Conservation (phyloP, 2,888 invertebrate species). For the Lepidonotus clava region DNA sequence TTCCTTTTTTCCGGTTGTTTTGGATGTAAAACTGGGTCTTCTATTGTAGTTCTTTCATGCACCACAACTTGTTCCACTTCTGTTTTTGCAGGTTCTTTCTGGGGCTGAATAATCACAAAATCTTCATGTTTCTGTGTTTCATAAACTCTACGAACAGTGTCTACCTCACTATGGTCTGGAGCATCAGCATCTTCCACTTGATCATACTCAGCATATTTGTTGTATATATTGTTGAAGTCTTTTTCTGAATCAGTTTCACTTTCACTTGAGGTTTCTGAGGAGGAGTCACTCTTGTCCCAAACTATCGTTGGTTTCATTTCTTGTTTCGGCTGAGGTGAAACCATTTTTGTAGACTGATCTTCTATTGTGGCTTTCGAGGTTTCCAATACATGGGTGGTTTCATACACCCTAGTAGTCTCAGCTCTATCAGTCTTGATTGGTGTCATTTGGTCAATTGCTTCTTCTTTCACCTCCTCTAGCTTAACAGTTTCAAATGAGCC, state of each 20-base stretch:
- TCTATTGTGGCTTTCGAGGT: background rate
- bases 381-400: no score
- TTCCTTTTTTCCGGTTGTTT: background rate
- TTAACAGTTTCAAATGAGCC: conserved; percentile 1
- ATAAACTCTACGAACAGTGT: background rate
- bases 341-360: background rate
- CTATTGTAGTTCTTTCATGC: background rate
- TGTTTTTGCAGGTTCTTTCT: background rate
- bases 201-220: background rate
- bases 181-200: no score
- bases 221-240: background rate
- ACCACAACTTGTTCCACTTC: background rate
- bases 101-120: background rate
- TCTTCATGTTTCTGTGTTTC: background rate
- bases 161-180: background rate
- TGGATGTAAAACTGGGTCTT: background rate
- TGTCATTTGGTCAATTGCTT: background rate
- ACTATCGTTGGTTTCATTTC: background rate
- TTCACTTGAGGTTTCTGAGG: conserved; percentile 21
- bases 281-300: conserved; percentile 23
- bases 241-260: conserved; percentile 27
- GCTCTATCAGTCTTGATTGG: no score
- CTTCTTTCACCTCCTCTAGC: background rate
- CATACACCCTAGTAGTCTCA: no score
- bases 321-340: no score